Evolutionary conservation across 2,797 vertebrate species (phyloP).

Genomic region (Echiichthys vipera): DNA sequence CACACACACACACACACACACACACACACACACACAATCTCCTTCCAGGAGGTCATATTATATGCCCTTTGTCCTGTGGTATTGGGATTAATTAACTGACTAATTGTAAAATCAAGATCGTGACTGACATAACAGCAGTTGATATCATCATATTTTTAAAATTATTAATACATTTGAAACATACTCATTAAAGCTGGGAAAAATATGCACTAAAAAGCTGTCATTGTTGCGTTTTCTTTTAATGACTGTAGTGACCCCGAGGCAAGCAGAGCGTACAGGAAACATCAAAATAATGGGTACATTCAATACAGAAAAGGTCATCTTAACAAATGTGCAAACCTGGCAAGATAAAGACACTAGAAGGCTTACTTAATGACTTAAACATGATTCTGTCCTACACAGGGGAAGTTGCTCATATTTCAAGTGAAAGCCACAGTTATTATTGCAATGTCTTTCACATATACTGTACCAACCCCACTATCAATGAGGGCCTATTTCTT

Average conservation of each 20-base stretch:
- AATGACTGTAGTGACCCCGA: conserved; percentile 33
- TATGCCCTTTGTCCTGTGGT: neutral
- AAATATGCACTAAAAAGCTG: conserved; percentile 36
- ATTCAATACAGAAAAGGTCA: conserved; percentile 32
- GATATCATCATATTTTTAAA: conserved; percentile 12
- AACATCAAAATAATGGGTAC: conserved; percentile 28
- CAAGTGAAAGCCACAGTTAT: conserved; percentile 30
- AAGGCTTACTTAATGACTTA: conserved; percentile 16
- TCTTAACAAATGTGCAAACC: conserved; percentile 32
- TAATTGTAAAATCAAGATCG: neutral
- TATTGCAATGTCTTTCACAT: neutral
- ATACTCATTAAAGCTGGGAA: conserved; percentile 6
- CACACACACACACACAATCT: no score
- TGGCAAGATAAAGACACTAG: conserved; percentile 24
- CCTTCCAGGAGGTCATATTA: no score
- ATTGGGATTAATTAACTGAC: neutral
- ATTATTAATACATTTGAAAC: conserved; percentile 39
- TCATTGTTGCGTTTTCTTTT: conserved; percentile 14
- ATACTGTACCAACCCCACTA: neutral
- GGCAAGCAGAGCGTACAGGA: conserved; percentile 14
- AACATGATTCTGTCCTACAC: neutral
- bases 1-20: no score
- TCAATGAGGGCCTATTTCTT: neutral
- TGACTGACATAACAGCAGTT: conserved; percentile 6
- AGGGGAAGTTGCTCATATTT: conserved; percentile 37